A percentile compares a stretch with the other conserved stretches of the same genome.
Conservation (phyloP, 2,113 vertebrate species). For the Oreotrochilus melanogaster region DNA sequence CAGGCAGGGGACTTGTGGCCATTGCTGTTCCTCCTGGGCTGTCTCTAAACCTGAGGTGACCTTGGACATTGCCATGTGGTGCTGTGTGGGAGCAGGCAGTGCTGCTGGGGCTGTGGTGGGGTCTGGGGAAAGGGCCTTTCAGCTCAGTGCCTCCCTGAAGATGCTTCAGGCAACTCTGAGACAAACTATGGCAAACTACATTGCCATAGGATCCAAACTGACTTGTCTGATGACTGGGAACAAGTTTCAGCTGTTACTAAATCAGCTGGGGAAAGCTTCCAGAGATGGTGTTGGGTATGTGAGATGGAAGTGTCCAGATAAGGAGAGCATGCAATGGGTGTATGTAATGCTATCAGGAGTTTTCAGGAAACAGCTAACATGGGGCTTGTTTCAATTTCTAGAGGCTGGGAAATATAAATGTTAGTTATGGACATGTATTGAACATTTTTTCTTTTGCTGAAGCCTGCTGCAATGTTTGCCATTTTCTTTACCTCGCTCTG, state of each 20-base stretch:
- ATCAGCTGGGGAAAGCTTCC: not conserved
- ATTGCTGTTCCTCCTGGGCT: rapidly evolving
- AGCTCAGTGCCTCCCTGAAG: rapidly evolving
- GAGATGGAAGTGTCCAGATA: not conserved
- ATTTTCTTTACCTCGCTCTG: rapidly evolving
- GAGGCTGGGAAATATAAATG: not conserved
- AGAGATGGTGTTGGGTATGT: not conserved
- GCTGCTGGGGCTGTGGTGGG: rapidly evolving
- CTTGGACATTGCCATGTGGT: rapidly evolving
- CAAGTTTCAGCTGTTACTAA: slow-evolving; percentile 31
- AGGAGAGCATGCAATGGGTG: not conserved
- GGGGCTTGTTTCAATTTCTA: rapidly evolving
- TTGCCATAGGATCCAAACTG: not conserved
- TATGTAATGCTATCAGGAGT: not conserved
- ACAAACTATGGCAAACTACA: not conserved
- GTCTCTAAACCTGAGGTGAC: not conserved
- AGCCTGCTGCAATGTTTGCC: not conserved
- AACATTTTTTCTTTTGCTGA: not conserved
- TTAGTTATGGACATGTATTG: rapidly evolving
- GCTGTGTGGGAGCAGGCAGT: rapidly evolving
- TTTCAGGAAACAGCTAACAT: not conserved
- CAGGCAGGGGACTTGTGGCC: rapidly evolving
- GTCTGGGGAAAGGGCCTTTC: not conserved
- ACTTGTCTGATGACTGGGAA: not conserved
- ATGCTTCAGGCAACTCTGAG: not conserved